These are phyloP conservation scores for Sciurus carolinensis DNA, from an alignment of 2,797 vertebrate species.

Conservation along the genomic window DNA sequence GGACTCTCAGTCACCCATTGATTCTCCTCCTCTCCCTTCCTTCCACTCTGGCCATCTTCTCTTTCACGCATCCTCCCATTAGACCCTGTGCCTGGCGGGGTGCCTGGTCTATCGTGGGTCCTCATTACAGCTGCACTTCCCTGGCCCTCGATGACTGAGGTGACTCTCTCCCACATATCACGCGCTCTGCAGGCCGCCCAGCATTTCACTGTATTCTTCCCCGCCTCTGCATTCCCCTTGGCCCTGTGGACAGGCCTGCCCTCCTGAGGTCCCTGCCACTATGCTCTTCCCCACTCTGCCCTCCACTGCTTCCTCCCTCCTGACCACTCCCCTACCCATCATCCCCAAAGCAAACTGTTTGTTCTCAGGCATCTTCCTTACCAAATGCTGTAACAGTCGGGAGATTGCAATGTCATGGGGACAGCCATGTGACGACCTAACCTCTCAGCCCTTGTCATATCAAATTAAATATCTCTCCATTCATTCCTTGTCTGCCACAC, in stretches of 20 bases:
- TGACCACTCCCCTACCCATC: neutral
- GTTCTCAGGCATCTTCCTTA: neutral
- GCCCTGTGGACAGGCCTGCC: neutral
- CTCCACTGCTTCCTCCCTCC: neutral
- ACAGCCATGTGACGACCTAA: neutral
- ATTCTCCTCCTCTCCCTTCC: neutral
- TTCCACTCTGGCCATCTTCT: neutral
- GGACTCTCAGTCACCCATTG: neutral
- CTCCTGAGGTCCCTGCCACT: neutral
- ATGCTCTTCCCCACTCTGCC: neutral
- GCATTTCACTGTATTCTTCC: neutral
- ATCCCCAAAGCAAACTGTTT: neutral
- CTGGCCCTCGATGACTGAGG: neutral
- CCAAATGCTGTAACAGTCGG: neutral
- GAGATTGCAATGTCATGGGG: neutral
- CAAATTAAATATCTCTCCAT: neutral
- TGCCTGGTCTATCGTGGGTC: neutral
- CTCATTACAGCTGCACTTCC: neutral
- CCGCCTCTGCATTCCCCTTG: neutral
- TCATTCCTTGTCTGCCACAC: neutral
- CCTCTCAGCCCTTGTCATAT: neutral
- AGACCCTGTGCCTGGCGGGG: neutral
- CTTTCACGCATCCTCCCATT: neutral
- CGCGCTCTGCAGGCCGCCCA: neutral
- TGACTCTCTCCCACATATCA: too few species aligned